Percentiles rank a stretch among this genome's conserved stretches.
Evolutionary conservation across 1,140 invertebrate species (phyloP).

Genomic region (Campoletis sonorensis): DNA sequence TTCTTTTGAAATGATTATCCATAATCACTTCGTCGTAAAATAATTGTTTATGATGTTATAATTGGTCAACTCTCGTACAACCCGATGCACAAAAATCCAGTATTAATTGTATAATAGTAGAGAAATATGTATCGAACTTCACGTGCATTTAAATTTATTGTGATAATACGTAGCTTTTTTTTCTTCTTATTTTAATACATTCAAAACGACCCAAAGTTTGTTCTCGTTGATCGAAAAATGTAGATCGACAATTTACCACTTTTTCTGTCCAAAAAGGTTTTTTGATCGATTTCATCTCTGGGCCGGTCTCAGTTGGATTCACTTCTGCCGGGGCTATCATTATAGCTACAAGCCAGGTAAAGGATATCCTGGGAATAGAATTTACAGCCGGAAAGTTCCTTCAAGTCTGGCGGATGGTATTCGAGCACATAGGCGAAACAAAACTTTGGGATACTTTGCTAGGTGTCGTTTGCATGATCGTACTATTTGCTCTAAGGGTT

Average conservation of each 20-base stretch:
- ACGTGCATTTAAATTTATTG: no score
- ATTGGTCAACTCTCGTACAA: no score
- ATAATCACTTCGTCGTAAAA: neutral
- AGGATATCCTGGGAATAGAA: constrained; percentile 85
- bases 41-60: neutral
- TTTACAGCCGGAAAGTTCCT: constrained; percentile 82
- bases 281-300: constrained; percentile 93
- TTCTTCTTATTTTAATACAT: constrained; percentile 33
- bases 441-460: constrained; percentile 82
- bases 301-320: constrained; percentile 93
- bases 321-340: constrained; percentile 93
- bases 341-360: constrained; percentile 91
- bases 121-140: no score
- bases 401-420: constrained; percentile 79
- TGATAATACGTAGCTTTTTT: constrained; percentile 7
- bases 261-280: constrained; percentile 81
- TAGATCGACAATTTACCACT: no score
- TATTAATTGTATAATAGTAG: no score
- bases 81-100: no score
- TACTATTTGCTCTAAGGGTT: constrained; percentile 83
- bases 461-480: constrained; percentile 81
- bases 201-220: no score
- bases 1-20: neutral
- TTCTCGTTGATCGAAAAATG: no score
- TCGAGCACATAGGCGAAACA: constrained; percentile 82